Base-by-base conservation (phyloP, 2,888 invertebrate genomes). In the Lasioglossum zephyrum region DNA sequence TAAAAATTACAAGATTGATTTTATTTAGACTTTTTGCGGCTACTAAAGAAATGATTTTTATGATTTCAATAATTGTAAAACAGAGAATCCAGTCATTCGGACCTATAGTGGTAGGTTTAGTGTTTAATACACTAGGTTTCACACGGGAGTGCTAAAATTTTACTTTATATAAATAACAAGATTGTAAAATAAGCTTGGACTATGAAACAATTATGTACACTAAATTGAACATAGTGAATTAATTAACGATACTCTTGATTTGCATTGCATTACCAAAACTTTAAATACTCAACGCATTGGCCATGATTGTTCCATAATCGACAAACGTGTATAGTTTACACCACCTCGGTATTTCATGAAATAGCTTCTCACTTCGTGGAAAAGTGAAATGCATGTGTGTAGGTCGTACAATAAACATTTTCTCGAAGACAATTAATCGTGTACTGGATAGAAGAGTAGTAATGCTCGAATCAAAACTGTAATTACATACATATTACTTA, bases 381-480 rank as follows among this genome's bases (percentile, higher is more conserved):
- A 36, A 39, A 22, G 16, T 9, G 22, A 69, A 69, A 69, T 9
- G 69, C 4, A 18, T 39, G 18, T 39, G 9, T 39, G 18, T 9
- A 22, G 39, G 39, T 69, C 69, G 69, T n/a, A 36, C n/a, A 22
- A 39, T 69, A 39, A 69, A 69, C 39, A 70, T 70, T 41, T 70
- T 22, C 41, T 70, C n/a, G 4, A n/a, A 41, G 70, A n/a, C 70
- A 41, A 41, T 41, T 22, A 4, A 69, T 39, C 22, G 22, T 13
- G 9, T 69, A 39, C 8, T 39, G 69, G 22, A 39, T 9, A 9
- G 39, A 11, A 69, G 39, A 39, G 39, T 11, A 36, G 69, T 8
- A 39, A 70, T n/a, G 39, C 69, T 22, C 69, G 36, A 39, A 69
- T 39, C 39, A 69, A 39, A 69, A 36, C 18, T 69, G 69, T 36